These are phyloP conservation scores for Microctonus aethiopoides DNA, from an alignment of 2,888 invertebrate species.

Conservation along the genomic window DNA sequence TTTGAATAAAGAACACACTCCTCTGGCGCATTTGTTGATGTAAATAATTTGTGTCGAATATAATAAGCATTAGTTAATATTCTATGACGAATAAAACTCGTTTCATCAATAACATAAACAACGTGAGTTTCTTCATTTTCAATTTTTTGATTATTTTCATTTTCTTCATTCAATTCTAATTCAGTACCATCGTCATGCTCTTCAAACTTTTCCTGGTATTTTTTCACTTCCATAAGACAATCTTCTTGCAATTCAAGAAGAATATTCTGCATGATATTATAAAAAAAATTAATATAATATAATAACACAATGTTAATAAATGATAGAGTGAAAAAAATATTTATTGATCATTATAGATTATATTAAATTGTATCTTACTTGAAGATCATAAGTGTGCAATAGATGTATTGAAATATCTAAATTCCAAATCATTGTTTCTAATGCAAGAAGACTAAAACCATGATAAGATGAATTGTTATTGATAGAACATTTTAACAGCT, in stretches of 20 bases:
- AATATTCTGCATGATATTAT: slow-evolving; percentile 48
- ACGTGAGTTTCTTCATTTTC: slow-evolving; percentile 36
- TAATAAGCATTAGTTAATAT: slow-evolving; percentile 57
- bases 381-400: slow-evolving; percentile 51
- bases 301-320: too few relatives aligned
- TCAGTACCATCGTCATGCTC: slow-evolving; percentile 23
- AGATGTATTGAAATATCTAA: slow-evolving; percentile 57
- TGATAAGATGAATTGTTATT: slow-evolving; percentile 57
- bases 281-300: too few relatives aligned
- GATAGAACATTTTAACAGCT: slow-evolving; percentile 53
- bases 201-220: slow-evolving; percentile 26
- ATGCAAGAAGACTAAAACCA: slow-evolving; percentile 55
- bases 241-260: slow-evolving; percentile 55
- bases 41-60: slow-evolving; percentile 45
- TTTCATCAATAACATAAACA: slow-evolving; percentile 54
- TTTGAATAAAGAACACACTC: slow-evolving; percentile 52
- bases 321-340: too few relatives aligned
- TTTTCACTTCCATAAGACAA: slow-evolving; percentile 40
- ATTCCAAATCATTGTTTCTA: slow-evolving; percentile 60
- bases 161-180: background rate
- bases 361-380: slow-evolving; percentile 51
- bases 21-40: slow-evolving; percentile 44
- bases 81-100: slow-evolving; percentile 53
- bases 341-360: too few relatives aligned
- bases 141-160: background rate